These are phyloP conservation scores for Uria aalge DNA, from an alignment of 2,113 vertebrate species.

Conservation along the genomic window DNA sequence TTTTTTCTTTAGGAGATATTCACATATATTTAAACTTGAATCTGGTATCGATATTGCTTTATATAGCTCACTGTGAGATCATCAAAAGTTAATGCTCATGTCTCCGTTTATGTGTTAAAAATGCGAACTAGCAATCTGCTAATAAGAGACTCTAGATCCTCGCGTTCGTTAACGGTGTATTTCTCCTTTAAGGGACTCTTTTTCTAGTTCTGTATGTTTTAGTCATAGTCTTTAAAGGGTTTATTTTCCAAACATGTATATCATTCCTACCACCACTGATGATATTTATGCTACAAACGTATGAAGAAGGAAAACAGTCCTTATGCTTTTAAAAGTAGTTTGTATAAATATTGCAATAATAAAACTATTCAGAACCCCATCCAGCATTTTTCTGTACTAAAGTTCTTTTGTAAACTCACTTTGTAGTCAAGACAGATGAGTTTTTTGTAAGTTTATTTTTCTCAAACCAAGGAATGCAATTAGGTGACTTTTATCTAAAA, in stretches of 20 bases:
- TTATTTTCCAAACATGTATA: neutral
- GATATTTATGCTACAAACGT: neutral
- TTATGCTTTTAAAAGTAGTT: slow-evolving; percentile 47
- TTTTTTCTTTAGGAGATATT: neutral
- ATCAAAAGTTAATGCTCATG: neutral
- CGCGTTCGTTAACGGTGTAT: fast-evolving
- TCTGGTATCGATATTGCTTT: neutral
- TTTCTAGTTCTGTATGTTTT: neutral
- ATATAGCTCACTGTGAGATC: neutral
- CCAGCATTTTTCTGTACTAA: slow-evolving; percentile 5
- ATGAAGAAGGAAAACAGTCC: neutral
- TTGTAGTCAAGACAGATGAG: slow-evolving; percentile 25
- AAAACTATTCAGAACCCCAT: slow-evolving; percentile 29
- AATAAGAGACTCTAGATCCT: neutral
- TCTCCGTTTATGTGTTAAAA: neutral
- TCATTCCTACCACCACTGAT: neutral
- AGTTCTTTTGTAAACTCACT: slow-evolving; percentile 45
- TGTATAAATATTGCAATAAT: slow-evolving; percentile 3
- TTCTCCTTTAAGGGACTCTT: neutral
- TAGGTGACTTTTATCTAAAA: slow-evolving; percentile 51
- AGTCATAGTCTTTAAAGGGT: neutral
- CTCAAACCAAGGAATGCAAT: slow-evolving; percentile 37
- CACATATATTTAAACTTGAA: neutral
- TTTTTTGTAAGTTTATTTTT: slow-evolving; percentile 42
- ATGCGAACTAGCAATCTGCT: neutral